These are phyloP conservation scores for Pantala flavescens DNA, from an alignment of 1,140 invertebrate species.

Conservation along the genomic window DNA sequence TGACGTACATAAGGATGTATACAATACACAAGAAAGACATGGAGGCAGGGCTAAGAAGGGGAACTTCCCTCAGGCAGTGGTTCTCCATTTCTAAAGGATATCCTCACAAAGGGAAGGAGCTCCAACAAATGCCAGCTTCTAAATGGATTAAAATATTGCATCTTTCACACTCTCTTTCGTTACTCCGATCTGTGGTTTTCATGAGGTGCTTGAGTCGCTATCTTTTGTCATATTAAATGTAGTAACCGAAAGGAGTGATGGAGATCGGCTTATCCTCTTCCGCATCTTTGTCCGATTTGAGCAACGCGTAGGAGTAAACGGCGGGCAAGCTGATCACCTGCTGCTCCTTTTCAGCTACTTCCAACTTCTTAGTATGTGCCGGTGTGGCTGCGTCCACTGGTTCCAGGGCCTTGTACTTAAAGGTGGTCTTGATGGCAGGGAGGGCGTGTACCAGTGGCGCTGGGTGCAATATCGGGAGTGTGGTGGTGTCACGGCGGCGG, in stretches of 20 bases:
- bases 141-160: too few relatives aligned
- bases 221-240: neutral
- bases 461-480: neutral
- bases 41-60: too few relatives aligned
- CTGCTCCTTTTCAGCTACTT: conserved; percentile 21
- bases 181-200: neutral
- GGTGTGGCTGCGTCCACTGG: conserved; percentile 21
- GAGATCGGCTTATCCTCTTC: neutral
- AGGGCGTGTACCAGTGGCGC: conserved; percentile 14
- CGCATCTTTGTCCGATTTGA: neutral
- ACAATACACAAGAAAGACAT: too few relatives aligned
- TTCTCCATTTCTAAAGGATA: too few relatives aligned
- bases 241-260: neutral
- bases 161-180: too few relatives aligned
- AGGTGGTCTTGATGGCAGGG: conserved; percentile 16
- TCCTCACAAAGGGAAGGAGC: too few relatives aligned
- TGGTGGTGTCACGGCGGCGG: neutral
- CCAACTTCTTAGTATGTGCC: conserved; percentile 21
- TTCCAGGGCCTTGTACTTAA: conserved; percentile 19
- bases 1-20: too few relatives aligned
- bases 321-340: conserved; percentile 12
- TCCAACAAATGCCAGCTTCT: too few relatives aligned
- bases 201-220: too few relatives aligned
- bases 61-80: too few relatives aligned
- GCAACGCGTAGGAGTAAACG: neutral